A percentile compares a stretch with the other conserved stretches of the same genome.
Evolutionary conservation across 2,113 vertebrate species (phyloP).

Genomic region (Diglossa brunneiventris): DNA sequence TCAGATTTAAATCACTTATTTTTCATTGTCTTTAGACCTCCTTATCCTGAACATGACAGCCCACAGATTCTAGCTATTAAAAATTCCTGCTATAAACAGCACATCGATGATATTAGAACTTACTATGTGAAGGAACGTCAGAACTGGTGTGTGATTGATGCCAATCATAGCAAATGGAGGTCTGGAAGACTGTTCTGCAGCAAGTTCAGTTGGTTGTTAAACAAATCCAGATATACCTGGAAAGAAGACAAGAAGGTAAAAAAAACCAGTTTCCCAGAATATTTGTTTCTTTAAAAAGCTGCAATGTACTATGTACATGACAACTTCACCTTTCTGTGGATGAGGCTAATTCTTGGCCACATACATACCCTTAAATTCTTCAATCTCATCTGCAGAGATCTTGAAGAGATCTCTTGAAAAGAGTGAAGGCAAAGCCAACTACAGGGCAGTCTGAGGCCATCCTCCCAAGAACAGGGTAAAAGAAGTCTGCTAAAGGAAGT

Average conservation of each 20-base stretch:
- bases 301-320: not conserved
- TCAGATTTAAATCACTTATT: not conserved
- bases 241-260: slow-evolving; percentile 82
- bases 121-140: slow-evolving; percentile 81
- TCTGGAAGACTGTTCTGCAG: slow-evolving; percentile 78
- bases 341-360: not conserved
- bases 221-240: slow-evolving; percentile 82
- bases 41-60: slow-evolving; percentile 80
- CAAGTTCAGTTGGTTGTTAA: slow-evolving; percentile 76
- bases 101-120: slow-evolving; percentile 73
- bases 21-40: slow-evolving; percentile 48
- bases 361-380: not conserved
- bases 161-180: slow-evolving; percentile 86
- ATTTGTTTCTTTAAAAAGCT: not conserved
- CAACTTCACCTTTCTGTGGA: not conserved
- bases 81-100: slow-evolving; percentile 77
- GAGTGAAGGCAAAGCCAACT: not conserved
- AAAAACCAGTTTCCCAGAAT: not conserved
- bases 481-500: not conserved
- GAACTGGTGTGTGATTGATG: slow-evolving; percentile 86
- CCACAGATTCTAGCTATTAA: slow-evolving; percentile 79
- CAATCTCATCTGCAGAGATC: not conserved
- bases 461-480: not conserved
- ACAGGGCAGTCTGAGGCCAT: not conserved
- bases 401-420: not conserved